phyloP scores from a whole-genome alignment of 2,888 invertebrate genomes.

The Drosophila anomelani region DNA sequence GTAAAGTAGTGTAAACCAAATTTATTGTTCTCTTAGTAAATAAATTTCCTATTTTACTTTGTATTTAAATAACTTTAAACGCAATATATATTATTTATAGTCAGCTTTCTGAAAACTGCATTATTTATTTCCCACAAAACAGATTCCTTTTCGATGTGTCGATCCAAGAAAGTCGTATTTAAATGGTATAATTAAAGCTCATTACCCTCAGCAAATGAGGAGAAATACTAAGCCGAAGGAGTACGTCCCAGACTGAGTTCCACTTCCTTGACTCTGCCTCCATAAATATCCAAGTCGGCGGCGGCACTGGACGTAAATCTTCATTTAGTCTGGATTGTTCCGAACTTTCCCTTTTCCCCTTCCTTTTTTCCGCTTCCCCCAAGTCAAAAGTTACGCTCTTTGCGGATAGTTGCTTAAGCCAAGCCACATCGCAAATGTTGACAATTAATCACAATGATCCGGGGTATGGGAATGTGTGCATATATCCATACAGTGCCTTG shows the following conservation, averaged over 20 bases:
- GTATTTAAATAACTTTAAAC: too few species aligned
- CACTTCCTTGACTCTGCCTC: constrained; percentile 24
- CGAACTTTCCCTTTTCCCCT: constrained; percentile 39
- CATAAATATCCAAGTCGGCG: constrained; percentile 43
- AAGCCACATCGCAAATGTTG: constrained; percentile 37
- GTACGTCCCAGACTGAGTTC: constrained; percentile 22
- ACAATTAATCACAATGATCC: constrained; percentile 74
- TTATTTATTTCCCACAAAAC: neutral
- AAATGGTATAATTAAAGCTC: constrained; percentile 33
- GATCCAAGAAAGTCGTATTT: neutral
- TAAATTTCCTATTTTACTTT: too few species aligned
- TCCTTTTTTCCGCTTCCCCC: constrained; percentile 6
- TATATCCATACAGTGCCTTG: constrained; percentile 28
- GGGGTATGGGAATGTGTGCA: constrained; percentile 12
- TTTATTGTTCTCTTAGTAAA: neutral
- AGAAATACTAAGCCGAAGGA: constrained; percentile 16
- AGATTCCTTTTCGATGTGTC: constrained; percentile 8
- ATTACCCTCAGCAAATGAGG: constrained; percentile 19
- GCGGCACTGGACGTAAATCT: constrained; percentile 56
- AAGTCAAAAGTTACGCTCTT: constrained; percentile 25
- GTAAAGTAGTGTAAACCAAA: neutral
- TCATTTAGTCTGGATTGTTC: constrained; percentile 51
- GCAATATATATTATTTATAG: neutral
- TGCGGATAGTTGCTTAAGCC: constrained; percentile 44
- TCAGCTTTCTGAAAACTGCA: neutral